A percentile compares a stretch with the other conserved stretches of the same genome.
Conservation (phyloP, 1,140 invertebrate species). For the Brachionus calyciflorus region DNA sequence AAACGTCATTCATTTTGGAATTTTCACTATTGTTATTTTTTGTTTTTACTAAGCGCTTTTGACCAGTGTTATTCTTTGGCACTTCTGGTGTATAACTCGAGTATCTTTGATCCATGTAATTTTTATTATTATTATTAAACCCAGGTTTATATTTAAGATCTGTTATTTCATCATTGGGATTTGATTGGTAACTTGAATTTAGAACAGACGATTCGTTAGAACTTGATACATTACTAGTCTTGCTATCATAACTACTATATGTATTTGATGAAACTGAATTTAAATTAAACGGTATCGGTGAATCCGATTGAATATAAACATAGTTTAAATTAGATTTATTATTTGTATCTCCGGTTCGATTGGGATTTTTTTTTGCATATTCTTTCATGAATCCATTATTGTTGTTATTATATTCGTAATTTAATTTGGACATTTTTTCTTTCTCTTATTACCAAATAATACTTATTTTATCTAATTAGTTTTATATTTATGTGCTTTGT, state of each 20-base stretch:
- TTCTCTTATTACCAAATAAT: too few relatives aligned
- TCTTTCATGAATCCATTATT: not conserved
- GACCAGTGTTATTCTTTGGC: too few relatives aligned
- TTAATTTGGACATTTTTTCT: slow-evolving; percentile 39
- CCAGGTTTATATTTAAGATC: not conserved
- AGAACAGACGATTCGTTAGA: slow-evolving; percentile 4
- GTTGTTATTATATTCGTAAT: slow-evolving; percentile 1
- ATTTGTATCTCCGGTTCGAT: not conserved
- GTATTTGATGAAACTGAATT: slow-evolving; percentile 24
- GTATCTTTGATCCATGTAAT: not conserved
- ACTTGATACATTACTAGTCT: slow-evolving; percentile 17
- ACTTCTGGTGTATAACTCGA: not conserved
- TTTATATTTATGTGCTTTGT: too few relatives aligned
- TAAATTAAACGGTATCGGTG: not conserved
- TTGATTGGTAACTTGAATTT: slow-evolving; percentile 3
- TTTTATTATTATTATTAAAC: not conserved
- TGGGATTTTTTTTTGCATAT: not conserved
- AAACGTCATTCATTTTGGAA: too few relatives aligned
- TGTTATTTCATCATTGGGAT: not conserved
- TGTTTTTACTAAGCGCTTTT: too few relatives aligned
- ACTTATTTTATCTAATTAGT: too few relatives aligned
- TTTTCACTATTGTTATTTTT: too few relatives aligned
- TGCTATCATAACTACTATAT: slow-evolving; percentile 24
- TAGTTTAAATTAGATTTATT: not conserved
- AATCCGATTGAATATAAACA: not conserved